These are phyloP conservation scores for Zhuqinia jingwanae DNA, from an alignment of 2,888 invertebrate genomes.

Conservation along the genomic window DNA sequence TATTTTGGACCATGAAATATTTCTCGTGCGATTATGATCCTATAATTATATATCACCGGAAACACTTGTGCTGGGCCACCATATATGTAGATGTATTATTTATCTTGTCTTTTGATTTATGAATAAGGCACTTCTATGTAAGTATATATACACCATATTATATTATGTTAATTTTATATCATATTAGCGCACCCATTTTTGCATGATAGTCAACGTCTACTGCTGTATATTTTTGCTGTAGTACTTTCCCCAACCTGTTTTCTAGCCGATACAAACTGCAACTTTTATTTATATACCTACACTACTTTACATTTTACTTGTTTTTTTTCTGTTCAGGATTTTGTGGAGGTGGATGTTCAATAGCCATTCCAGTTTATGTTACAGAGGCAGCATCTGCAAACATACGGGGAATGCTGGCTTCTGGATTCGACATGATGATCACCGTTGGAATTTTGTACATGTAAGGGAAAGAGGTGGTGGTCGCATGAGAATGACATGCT, in stretches of 20 bases:
- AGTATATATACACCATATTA: no score
- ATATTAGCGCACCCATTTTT: no score
- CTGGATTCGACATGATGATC: constrained; percentile 93
- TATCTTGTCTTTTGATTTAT: background rate
- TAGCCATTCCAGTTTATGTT: constrained; percentile 92
- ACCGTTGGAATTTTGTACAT: constrained; percentile 77
- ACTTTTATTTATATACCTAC: no score
- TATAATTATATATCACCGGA: no score
- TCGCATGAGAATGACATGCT: background rate
- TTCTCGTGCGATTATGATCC: no score
- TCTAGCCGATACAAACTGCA: background rate
- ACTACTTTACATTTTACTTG: background rate
- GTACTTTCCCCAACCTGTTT: no score
- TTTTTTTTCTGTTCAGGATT: constrained; percentile 84
- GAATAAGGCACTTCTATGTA: no score
- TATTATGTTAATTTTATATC: no score
- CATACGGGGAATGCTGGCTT: constrained; percentile 91
- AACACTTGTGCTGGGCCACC: background rate
- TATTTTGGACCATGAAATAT: no score
- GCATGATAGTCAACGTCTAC: no score
- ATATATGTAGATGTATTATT: constrained; percentile 27
- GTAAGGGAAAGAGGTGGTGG: constrained; percentile 73
- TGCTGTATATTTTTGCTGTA: no score
- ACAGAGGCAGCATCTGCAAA: constrained; percentile 92
- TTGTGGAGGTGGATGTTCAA: constrained; percentile 90